These are phyloP conservation scores for Mionectes olivaceus DNA, from an alignment of 2,797 vertebrate genomes.

Conservation along the genomic window DNA sequence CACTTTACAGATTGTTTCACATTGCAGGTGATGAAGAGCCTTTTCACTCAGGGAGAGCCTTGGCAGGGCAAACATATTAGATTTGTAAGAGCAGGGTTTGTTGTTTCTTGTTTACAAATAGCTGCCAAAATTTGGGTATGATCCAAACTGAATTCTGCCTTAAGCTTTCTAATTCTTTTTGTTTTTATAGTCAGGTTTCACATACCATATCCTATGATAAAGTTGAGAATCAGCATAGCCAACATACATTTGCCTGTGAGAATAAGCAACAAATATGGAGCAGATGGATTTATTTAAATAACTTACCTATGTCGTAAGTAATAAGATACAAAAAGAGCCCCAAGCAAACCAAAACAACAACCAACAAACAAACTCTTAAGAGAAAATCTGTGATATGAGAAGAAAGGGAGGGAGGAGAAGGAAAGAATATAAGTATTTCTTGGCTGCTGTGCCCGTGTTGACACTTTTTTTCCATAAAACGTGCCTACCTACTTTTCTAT, in stretches of 20 bases:
- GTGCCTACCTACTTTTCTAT: conserved; percentile 25
- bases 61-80: not conserved
- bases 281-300: conserved; percentile 8
- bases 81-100: not conserved
- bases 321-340: not conserved
- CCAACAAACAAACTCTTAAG: not conserved
- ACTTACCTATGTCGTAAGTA: not conserved
- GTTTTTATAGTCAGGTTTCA: not conserved
- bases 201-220: not conserved
- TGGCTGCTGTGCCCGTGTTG: not conserved
- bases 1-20: not conserved
- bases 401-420: not conserved
- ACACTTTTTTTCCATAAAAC: conserved; percentile 42
- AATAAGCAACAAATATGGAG: not conserved
- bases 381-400: not conserved
- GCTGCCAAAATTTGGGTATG: not conserved
- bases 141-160: not conserved
- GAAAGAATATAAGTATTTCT: conserved; percentile 21
- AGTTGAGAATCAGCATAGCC: not conserved
- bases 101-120: not conserved
- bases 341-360: too few species aligned
- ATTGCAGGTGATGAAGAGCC: not conserved
- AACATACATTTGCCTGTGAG: not conserved
- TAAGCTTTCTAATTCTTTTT: not conserved
- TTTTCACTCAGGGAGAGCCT: not conserved